Evolutionary conservation across 2,113 vertebrate genomes (phyloP).

Genomic region (Engraulis encrasicolus): DNA sequence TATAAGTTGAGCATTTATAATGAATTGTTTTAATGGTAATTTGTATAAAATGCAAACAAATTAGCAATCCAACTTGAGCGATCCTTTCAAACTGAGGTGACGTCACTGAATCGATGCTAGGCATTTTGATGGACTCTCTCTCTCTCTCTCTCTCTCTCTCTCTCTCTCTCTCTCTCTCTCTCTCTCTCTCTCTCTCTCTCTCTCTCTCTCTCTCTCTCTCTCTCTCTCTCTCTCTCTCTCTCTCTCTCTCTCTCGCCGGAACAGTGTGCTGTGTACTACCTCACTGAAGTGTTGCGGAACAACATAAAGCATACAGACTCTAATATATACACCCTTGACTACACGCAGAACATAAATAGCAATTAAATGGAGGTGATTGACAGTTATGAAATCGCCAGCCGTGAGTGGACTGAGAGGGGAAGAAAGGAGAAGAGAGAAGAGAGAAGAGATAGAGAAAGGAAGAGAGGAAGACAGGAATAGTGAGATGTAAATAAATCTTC

Average conservation of each 20-base stretch:
- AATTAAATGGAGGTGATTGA: not conserved
- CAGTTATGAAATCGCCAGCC: not conserved
- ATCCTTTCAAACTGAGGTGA: not conserved
- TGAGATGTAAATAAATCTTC: too few species aligned
- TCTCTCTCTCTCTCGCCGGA: not conserved
- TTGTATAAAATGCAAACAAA: not conserved
- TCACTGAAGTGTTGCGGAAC: not conserved
- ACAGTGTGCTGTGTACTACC: not conserved
- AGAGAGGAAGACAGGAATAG: not conserved
- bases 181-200: too few species aligned
- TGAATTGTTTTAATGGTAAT: too few species aligned
- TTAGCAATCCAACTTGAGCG: not conserved
- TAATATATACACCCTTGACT: not conserved
- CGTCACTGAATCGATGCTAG: not conserved
- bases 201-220: too few species aligned
- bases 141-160: too few species aligned
- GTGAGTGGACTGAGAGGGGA: not conserved
- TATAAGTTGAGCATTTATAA: too few species aligned
- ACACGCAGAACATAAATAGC: not conserved
- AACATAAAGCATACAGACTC: not conserved
- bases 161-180: too few species aligned
- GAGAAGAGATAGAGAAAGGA: not conserved
- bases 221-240: too few species aligned
- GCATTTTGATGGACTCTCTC: not conserved
- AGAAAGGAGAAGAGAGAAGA: not conserved